Conservation (phyloP, 2,888 invertebrate species). For the Poecilus cupreus region DNA sequence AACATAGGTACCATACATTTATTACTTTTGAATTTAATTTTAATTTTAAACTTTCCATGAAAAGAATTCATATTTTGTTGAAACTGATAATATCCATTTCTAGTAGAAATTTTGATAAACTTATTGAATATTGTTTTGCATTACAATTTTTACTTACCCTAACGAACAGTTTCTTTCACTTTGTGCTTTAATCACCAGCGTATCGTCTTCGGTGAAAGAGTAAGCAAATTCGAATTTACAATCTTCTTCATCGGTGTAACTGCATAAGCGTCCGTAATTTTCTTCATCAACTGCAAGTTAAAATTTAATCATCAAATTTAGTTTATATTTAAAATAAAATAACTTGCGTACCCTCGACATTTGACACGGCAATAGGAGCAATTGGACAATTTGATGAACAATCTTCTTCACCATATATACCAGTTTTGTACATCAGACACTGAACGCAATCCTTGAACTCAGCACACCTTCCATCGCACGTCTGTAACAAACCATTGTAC, state of each 20-base stretch:
- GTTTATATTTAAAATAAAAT: constrained; percentile 9
- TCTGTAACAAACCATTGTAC: constrained; percentile 78
- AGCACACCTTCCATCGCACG: constrained; percentile 92
- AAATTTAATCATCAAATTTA: constrained; percentile 40
- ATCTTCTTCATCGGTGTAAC: constrained; percentile 90
- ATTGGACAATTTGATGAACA: constrained; percentile 84
- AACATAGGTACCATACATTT: too few relatives aligned
- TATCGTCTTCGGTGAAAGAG: constrained; percentile 81
- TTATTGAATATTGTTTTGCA: too few relatives aligned
- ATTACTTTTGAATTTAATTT: too few relatives aligned
- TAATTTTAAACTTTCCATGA: too few relatives aligned
- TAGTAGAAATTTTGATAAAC: too few relatives aligned
- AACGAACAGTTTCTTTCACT: constrained; percentile 90
- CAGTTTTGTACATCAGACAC: constrained; percentile 92
- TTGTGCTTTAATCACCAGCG: constrained; percentile 84
- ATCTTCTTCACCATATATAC: constrained; percentile 78
- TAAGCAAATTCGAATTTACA: constrained; percentile 94
- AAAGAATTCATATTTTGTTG: neutral
- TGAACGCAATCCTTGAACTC: constrained; percentile 96
- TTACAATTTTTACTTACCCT: constrained; percentile 74
- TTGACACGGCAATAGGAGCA: constrained; percentile 77
- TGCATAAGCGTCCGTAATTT: constrained; percentile 86
- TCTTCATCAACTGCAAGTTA: constrained; percentile 80
- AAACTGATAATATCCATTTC: too few relatives aligned
- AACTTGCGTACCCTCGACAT: constrained; percentile 75